Evolutionary conservation across 2,113 vertebrate species (phyloP).

Genomic region (Prochilodus magdalenae): DNA sequence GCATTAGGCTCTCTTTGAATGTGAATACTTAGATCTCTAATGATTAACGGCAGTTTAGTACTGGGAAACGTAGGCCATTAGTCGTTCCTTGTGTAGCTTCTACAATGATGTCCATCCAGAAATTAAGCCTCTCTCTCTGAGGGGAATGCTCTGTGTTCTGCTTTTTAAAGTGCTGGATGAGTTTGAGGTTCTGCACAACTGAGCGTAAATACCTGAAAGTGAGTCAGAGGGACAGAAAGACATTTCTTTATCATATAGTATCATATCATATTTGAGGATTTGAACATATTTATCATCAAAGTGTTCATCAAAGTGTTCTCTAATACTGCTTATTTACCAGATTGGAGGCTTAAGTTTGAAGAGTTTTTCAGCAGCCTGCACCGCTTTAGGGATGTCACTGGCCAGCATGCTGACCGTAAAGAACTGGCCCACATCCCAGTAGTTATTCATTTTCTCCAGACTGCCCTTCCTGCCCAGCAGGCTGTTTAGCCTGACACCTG

Average conservation of each 20-base stretch:
- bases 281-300: background rate
- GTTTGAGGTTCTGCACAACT: conserved; percentile 91
- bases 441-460: conserved; percentile 95
- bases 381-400: conserved; percentile 87
- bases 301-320: background rate
- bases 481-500: conserved; percentile 91
- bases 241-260: background rate
- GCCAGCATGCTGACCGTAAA: conserved; percentile 93
- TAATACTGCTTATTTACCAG: conserved; percentile 78
- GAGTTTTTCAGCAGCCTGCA: conserved; percentile 92
- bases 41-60: conserved; percentile 63
- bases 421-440: conserved; percentile 96
- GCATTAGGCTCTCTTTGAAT: background rate
- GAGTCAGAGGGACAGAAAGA: background rate
- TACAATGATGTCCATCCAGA: conserved; percentile 98
- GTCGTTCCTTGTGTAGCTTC: conserved; percentile 88
- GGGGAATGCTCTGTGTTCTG: conserved; percentile 83
- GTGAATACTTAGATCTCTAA: background rate
- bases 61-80: conserved; percentile 90
- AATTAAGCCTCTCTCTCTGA: conserved; percentile 87
- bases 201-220: conserved; percentile 89
- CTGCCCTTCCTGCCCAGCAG: conserved; percentile 93
- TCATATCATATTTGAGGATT: background rate
- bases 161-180: conserved; percentile 93
- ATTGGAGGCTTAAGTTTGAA: conserved; percentile 94